These are phyloP conservation scores for Menidia menidia DNA, from an alignment of 2,797 vertebrate genomes.

Conservation along the genomic window DNA sequence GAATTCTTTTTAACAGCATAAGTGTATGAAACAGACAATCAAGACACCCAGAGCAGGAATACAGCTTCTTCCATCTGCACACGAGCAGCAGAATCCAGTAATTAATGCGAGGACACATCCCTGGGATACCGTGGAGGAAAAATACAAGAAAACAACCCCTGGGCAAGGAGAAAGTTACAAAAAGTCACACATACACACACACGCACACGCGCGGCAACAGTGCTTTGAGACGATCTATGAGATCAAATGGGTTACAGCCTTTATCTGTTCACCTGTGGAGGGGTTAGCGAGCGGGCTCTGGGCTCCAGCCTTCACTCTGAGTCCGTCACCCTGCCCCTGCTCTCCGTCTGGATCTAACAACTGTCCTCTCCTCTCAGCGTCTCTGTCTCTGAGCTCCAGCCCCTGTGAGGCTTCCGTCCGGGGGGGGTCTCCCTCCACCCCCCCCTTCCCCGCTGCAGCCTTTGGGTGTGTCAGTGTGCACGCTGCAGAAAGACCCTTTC, in stretches of 20 bases:
- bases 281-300: constrained; percentile 42
- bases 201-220: constrained; percentile 5
- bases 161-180: constrained; percentile 74
- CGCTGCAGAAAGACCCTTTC: constrained; percentile 59
- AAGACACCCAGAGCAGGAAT: background rate
- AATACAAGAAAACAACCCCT: constrained; percentile 70
- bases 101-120: constrained; percentile 75
- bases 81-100: constrained; percentile 47
- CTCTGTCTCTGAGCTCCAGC: constrained; percentile 25
- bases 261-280: constrained; percentile 45
- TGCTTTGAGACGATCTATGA: constrained; percentile 25
- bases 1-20: background rate
- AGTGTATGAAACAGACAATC: background rate
- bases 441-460: constrained; percentile 37
- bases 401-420: constrained; percentile 9
- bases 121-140: constrained; percentile 32
- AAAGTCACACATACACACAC: constrained; percentile 7
- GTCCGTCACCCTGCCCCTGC: constrained; percentile 39
- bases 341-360: constrained; percentile 20
- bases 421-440: constrained; percentile 1
- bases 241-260: constrained; percentile 19
- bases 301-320: constrained; percentile 39
- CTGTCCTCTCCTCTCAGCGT: constrained; percentile 29
- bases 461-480: constrained; percentile 54
- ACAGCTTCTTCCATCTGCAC: constrained; percentile 24